These are phyloP conservation scores for Tetrax tetrax DNA, from an alignment of 2,113 vertebrate species.

Conservation along the genomic window DNA sequence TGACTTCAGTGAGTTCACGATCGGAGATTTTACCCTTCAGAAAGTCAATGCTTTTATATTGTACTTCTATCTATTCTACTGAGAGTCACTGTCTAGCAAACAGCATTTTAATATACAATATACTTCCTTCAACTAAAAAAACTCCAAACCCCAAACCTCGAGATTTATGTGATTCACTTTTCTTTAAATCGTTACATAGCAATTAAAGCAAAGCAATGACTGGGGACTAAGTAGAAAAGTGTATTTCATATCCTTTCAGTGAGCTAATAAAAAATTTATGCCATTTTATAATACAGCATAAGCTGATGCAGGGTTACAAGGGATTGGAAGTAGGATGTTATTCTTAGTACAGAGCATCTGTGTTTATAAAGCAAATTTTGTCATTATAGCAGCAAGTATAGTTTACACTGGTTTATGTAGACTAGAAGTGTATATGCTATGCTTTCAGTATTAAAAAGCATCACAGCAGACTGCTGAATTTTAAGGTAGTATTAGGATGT, in stretches of 20 bases:
- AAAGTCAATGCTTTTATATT: constrained; percentile 29
- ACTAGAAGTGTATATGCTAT: constrained; percentile 31
- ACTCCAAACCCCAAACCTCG: neutral
- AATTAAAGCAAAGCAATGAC: constrained; percentile 74
- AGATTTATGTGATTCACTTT: constrained; percentile 68
- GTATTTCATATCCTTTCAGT: constrained; percentile 76
- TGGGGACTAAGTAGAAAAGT: constrained; percentile 69
- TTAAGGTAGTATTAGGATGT: neutral
- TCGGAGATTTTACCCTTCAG: constrained; percentile 1
- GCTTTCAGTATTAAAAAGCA: constrained; percentile 32
- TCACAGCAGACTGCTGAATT: neutral
- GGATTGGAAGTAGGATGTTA: constrained; percentile 63
- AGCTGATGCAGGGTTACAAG: constrained; percentile 69
- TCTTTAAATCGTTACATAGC: constrained; percentile 63
- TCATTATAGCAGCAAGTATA: constrained; percentile 65
- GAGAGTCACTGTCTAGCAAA: constrained; percentile 11
- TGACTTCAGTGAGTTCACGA: neutral
- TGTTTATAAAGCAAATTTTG: constrained; percentile 74
- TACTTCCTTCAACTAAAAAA: constrained; percentile 56
- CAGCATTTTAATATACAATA: constrained; percentile 49
- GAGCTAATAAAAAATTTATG: constrained; percentile 80
- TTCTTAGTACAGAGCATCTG: constrained; percentile 74
- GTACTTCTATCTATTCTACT: neutral
- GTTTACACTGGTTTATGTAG: constrained; percentile 48
- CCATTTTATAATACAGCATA: constrained; percentile 73